phyloP scores from a whole-genome alignment of 2,888 invertebrate genomes.

The Dione juno region DNA sequence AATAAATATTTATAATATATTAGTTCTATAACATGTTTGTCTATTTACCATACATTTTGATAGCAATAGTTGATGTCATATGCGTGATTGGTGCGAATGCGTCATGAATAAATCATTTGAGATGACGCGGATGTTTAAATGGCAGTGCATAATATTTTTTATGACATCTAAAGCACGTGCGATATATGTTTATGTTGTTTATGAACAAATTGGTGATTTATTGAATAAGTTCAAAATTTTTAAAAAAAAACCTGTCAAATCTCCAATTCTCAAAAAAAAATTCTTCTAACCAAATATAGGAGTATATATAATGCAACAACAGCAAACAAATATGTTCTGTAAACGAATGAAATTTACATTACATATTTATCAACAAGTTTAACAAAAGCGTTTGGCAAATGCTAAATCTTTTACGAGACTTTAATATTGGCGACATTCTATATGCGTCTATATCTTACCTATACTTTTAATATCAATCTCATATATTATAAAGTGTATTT shows the following conservation, averaged over 20 bases:
- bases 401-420: too few species aligned
- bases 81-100: constrained; percentile 39
- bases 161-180: constrained; percentile 28
- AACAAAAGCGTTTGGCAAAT: too few species aligned
- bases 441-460: background rate
- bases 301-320: too few species aligned
- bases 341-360: too few species aligned
- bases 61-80: constrained; percentile 45
- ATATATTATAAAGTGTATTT: background rate
- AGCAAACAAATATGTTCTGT: too few species aligned
- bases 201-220: background rate
- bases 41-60: constrained; percentile 28
- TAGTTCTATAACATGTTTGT: constrained; percentile 1
- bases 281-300: too few species aligned
- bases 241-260: too few species aligned
- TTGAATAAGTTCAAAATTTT: background rate
- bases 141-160: constrained; percentile 29
- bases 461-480: background rate
- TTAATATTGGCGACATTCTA: too few species aligned
- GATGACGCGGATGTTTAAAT: constrained; percentile 32
- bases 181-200: constrained; percentile 31
- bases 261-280: too few species aligned
- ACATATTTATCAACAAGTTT: too few species aligned
- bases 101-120: constrained; percentile 45
- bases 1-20: background rate